phyloP scores from a whole-genome alignment of 64 coral and sea anemone species.

The Stichodactyla mertensii region DNA sequence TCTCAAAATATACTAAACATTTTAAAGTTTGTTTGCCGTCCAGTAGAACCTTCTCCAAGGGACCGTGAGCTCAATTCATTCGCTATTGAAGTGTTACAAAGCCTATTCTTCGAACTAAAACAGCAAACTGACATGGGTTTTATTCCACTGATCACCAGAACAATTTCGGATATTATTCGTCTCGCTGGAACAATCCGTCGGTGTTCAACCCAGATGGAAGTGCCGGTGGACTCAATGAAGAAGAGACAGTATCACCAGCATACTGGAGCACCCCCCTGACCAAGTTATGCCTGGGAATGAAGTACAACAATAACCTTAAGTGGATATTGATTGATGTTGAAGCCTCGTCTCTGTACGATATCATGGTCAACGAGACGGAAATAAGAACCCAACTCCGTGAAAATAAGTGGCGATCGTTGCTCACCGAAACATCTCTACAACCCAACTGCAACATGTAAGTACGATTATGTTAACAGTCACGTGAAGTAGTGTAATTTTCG shows the following conservation, averaged over 20 bases:
- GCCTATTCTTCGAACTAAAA: too few species aligned
- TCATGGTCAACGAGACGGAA: background rate
- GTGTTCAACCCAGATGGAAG: background rate
- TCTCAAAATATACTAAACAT: too few species aligned
- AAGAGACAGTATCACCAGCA: slow-evolving; percentile 25
- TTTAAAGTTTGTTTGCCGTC: too few species aligned
- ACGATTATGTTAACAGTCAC: too few species aligned
- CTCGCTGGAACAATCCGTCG: background rate
- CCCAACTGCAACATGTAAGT: background rate
- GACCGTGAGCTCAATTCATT: too few species aligned
- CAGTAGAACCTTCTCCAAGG: too few species aligned
- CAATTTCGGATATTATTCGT: slow-evolving; percentile 21
- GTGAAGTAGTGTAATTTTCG: too few species aligned
- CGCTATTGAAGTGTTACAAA: too few species aligned
- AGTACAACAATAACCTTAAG: background rate
- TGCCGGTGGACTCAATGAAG: background rate
- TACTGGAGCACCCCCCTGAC: slow-evolving; percentile 26
- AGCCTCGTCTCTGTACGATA: background rate
- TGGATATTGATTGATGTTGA: background rate
- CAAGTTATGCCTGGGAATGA: slow-evolving; percentile 41
- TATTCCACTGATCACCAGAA: background rate
- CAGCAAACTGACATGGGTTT: too few species aligned
- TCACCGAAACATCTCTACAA: background rate
- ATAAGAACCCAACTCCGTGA: background rate
- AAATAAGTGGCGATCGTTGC: background rate